Percentiles rank a stretch among this genome's conserved stretches.
Conservation (phyloP, 1,140 invertebrate species). For the Armadillidium nasatum region DNA sequence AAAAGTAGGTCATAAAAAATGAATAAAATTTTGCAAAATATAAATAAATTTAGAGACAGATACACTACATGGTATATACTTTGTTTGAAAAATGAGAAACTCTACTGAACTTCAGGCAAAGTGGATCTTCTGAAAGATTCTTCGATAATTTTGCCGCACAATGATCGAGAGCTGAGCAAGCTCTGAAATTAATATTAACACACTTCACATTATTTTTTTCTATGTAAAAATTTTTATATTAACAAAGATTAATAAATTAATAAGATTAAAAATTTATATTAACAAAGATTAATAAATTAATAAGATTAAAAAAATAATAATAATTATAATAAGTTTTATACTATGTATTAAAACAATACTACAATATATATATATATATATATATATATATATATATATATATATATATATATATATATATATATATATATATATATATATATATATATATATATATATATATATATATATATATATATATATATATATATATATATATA, state of each 20-base stretch:
- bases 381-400: neutral
- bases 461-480: no score
- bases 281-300: neutral
- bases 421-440: no score
- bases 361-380: no score
- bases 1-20: no score
- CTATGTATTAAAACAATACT: neutral
- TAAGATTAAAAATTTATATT: neutral
- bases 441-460: no score
- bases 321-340: neutral
- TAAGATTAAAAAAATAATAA: neutral
- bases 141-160: neutral
- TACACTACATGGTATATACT: neutral
- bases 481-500: no score
- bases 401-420: no score
- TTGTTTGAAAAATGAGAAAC: neutral
- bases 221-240: neutral
- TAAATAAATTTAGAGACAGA: no score
- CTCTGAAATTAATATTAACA: neutral
- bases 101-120: constrained; percentile 4
- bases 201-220: neutral
- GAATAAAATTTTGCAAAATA: no score
- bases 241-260: neutral
- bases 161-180: neutral
- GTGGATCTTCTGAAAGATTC: neutral